Evolutionary conservation across 2,888 invertebrate species (phyloP).

Genomic region (Acronicta psi): DNA sequence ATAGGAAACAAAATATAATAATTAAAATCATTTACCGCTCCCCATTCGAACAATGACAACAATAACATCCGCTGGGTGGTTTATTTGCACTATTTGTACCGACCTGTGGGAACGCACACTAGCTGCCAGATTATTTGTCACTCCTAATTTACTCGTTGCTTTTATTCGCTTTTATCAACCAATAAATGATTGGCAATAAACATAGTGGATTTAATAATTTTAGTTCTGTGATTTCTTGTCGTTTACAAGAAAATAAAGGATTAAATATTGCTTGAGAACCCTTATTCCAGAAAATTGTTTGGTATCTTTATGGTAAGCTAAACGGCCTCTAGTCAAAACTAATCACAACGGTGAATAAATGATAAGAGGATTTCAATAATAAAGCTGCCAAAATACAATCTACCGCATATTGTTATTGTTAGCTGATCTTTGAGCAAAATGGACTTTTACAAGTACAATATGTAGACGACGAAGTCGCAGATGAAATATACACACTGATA

Average conservation of each 20-base stretch:
- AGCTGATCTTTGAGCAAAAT: too few relatives aligned
- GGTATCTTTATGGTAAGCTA: too few relatives aligned
- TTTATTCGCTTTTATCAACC: conserved; percentile 12
- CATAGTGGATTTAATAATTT: conserved; percentile 7
- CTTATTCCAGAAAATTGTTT: too few relatives aligned
- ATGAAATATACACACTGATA: background rate
- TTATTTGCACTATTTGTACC: conserved; percentile 45
- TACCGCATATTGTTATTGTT: too few relatives aligned
- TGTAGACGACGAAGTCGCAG: background rate
- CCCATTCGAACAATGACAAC: conserved; percentile 19
- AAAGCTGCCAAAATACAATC: too few relatives aligned
- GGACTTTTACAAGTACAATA: too few relatives aligned
- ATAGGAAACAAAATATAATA: conserved; percentile 1
- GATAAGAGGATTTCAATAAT: too few relatives aligned
- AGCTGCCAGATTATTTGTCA: conserved; percentile 43
- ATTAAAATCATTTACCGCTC: conserved; percentile 11
- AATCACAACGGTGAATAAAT: too few relatives aligned
- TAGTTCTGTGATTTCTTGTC: too few relatives aligned
- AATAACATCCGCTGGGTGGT: conserved; percentile 30
- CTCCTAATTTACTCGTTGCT: conserved; percentile 10
- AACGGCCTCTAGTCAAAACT: too few relatives aligned
- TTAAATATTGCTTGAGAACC: too few relatives aligned
- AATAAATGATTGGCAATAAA: conserved; percentile 29
- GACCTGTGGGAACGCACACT: conserved; percentile 47
- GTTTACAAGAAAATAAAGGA: too few relatives aligned